Percentiles rank a stretch among this genome's conserved stretches.
Evolutionary conservation across 2,888 invertebrate species (phyloP).

Genomic region (Anoplius nigerrimus): DNA sequence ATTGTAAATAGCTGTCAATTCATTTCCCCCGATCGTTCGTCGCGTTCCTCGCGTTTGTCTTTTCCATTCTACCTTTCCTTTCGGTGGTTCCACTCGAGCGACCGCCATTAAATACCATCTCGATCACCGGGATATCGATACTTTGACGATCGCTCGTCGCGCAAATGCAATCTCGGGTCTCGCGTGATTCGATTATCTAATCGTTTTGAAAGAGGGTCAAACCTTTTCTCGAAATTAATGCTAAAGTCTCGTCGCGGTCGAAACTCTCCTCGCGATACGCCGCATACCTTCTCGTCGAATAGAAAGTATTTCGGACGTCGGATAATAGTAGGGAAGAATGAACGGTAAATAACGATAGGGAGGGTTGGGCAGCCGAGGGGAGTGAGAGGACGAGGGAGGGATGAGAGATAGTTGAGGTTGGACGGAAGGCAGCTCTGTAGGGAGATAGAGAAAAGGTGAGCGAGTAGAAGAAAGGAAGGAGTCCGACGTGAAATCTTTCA

Average conservation of each 20-base stretch:
- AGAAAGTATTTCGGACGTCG: slow-evolving; percentile 23
- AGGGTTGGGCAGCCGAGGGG: neutral
- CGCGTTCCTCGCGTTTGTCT: too few relatives aligned
- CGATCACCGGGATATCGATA: neutral
- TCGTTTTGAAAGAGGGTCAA: too few relatives aligned
- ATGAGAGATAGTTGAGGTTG: neutral
- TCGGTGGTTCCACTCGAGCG: neutral
- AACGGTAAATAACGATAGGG: neutral
- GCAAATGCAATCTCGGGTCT: too few relatives aligned
- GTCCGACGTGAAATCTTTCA: slow-evolving; percentile 51
- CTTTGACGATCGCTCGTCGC: neutral
- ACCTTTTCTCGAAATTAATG: slow-evolving; percentile 21
- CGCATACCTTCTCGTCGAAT: slow-evolving; percentile 2
- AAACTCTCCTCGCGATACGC: slow-evolving; percentile 6
- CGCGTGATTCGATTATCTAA: too few relatives aligned
- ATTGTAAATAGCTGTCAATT: too few relatives aligned
- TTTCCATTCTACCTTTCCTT: neutral
- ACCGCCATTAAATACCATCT: neutral
- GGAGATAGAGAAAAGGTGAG: slow-evolving; percentile 19
- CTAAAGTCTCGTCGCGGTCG: slow-evolving; percentile 11
- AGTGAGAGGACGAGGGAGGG: neutral
- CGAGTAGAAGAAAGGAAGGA: slow-evolving; percentile 33
- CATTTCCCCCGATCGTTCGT: too few relatives aligned
- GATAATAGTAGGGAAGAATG: slow-evolving; percentile 11
- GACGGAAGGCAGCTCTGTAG: too few relatives aligned